Conservation (phyloP, 2,113 vertebrate genomes). For the Rhabdomys dilectus region DNA sequence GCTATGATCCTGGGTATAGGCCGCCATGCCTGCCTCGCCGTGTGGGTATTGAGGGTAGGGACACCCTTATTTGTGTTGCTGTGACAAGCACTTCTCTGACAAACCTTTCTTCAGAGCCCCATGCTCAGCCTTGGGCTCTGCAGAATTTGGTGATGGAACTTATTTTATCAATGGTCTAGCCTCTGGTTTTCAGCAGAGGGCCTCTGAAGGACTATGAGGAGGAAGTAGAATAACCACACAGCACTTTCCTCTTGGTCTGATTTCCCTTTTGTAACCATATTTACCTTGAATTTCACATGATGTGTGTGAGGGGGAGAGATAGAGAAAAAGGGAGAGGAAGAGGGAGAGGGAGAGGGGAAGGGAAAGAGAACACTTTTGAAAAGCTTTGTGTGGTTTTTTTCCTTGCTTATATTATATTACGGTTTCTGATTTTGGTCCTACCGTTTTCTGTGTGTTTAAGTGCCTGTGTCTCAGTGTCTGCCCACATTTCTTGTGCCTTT, state of each 20-base stretch:
- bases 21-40: not conserved
- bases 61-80: not conserved
- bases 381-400: not conserved
- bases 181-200: not conserved
- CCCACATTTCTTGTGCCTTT: not conserved
- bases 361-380: not conserved
- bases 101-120: not conserved
- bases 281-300: constrained; percentile 57
- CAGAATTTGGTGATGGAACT: accelerated
- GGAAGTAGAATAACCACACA: not conserved
- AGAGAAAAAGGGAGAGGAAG: not conserved
- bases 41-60: not conserved
- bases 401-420: not conserved
- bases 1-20: not conserved
- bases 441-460: not conserved
- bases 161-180: not conserved
- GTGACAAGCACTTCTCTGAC: not conserved
- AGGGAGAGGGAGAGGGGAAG: not conserved
- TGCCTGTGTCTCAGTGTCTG: not conserved
- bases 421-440: not conserved
- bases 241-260: not conserved
- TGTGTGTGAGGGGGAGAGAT: not conserved
- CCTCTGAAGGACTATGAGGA: not conserved
- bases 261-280: constrained; percentile 30
- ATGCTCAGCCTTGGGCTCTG: not conserved